Evolutionary conservation across 2,113 vertebrate species (phyloP), one percentile per base, ranked within the genome.

Genomic region (Phylloscopus trochiloides): DNA sequence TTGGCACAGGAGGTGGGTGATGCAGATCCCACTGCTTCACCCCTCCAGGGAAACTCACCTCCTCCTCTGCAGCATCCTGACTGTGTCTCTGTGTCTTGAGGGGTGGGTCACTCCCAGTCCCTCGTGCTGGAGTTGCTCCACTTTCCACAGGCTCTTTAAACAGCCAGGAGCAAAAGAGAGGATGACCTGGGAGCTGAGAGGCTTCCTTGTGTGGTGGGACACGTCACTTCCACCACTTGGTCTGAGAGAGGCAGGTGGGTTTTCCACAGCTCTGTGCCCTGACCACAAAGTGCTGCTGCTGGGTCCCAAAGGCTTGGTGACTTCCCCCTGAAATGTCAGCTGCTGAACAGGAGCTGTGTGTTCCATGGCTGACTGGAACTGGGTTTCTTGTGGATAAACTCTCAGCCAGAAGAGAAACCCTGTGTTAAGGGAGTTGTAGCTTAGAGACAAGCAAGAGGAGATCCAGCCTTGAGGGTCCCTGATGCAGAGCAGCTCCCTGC

Each of bases 251-350:
- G 24, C 83, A 86, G 78, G 17, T 0, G 1, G 40, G 58, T 48
- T 90, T 92, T 71, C 86, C 86, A 91, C 88, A 91, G 79, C 45
- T 86, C 76, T 17, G 18, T 75, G 57, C 45, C 57, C 48, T 85
- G 88, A 65, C 40, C 81, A 93, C 92, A 79, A 3, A 96, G 80
- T 19, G 57, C 61, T 93, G 73, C 77, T 86, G 68, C 63, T 79
- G 81, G 21, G 57, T 93, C 52, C 70, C 42, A 43, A 4, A 28
- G 66, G 71, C 77, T 95, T 72, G 78, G 38, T 61, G 71, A 61
- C 62, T 22, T 24, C 25, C 66, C 55, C 42, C 62, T 79, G 82
- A 82, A 82, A 61, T 50, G 19, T 45, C 62, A 74, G 82, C 50
- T 59, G 77, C 61, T 78, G 81, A 61, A 31, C 31, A 19, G 58